Base-by-base conservation (phyloP, 2,888 invertebrate genomes). In the Ceraclea dissimilis region DNA sequence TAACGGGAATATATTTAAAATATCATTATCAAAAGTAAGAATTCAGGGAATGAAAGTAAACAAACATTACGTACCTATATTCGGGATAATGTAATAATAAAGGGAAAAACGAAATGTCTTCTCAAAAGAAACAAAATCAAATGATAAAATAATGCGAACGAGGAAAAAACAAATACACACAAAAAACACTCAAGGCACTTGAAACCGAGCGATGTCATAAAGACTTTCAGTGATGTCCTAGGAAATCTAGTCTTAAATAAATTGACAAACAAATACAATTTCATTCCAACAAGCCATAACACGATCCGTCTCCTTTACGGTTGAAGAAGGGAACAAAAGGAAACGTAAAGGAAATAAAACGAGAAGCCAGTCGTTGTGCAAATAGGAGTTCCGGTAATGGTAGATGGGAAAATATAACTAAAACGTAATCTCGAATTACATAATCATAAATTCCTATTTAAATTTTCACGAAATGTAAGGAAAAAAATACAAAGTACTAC, bases 231-330 rank as follows among this genome's bases (percentile, higher is more conserved):
- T 16, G n/a, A 39, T 39, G 39, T 39, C 39, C 39, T 39, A 39
- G 39, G 39, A 39, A 39, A 39, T 39, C 39, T 39, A 39, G 39
- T 39, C 39, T 39, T 39, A 39, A 39, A 39, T 39, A 39, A 39
- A 39, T 39, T 39, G 39, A 39, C 8, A 39, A 39, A 39, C 16
- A 39, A 39, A 39, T 39, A 39, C 39, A 39, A n/a, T 39, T 39
- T 13, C 39, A 39, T 39, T 39, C 39, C 39, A 26, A 16, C 39
- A 39, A 39, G 13, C 16, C 39, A 39, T 39, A 39, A 39, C 39
- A 16, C 39, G 39, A 39, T 39, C 16, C 16, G 39, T 39, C 39
- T 39, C 39, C 16, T 39, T 39, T 39, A 39, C 39, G 39, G 13
- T n/a, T n/a, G n/a, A n/a, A 39, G 39, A 39, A 8, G 39, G n/a